Evolutionary conservation across 2,888 invertebrate species (phyloP).

Genomic region (Entomobrya multifasciata): DNA sequence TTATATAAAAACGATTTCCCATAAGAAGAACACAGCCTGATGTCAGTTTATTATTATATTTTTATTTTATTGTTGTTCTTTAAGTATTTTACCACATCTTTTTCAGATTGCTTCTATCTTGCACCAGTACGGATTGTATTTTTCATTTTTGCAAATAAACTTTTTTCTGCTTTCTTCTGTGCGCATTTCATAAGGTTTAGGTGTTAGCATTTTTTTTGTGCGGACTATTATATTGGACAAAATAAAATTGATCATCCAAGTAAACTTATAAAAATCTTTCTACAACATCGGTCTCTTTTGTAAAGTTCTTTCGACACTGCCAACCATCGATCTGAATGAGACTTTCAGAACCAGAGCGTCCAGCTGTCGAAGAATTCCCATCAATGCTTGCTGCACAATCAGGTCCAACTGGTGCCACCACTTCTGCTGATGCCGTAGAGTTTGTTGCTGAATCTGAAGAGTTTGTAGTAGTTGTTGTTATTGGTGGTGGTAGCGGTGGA

Average conservation of each 20-base stretch:
- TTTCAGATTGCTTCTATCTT: slow-evolving; percentile 44
- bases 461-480: slow-evolving; percentile 42
- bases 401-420: slow-evolving; percentile 64
- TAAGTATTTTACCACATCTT: slow-evolving; percentile 35
- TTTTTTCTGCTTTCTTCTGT: neutral
- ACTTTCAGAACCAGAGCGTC: slow-evolving; percentile 76
- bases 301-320: slow-evolving; percentile 78
- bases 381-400: slow-evolving; percentile 66
- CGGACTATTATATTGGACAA: slow-evolving; percentile 27
- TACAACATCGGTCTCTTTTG: slow-evolving; percentile 78
- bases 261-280: slow-evolving; percentile 79
- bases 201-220: neutral
- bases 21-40: neutral
- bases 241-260: slow-evolving; percentile 24
- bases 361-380: slow-evolving; percentile 76
- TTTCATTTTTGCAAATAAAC: slow-evolving; percentile 39
- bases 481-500: slow-evolving; percentile 52
- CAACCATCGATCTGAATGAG: slow-evolving; percentile 79
- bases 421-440: slow-evolving; percentile 7
- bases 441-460: slow-evolving; percentile 19
- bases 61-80: slow-evolving; percentile 25
- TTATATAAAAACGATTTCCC: no score
- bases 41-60: neutral
- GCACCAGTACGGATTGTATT: slow-evolving; percentile 57
- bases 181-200: neutral